Conservation (phyloP, 2,113 vertebrate species). For the Quiscalus mexicanus region DNA sequence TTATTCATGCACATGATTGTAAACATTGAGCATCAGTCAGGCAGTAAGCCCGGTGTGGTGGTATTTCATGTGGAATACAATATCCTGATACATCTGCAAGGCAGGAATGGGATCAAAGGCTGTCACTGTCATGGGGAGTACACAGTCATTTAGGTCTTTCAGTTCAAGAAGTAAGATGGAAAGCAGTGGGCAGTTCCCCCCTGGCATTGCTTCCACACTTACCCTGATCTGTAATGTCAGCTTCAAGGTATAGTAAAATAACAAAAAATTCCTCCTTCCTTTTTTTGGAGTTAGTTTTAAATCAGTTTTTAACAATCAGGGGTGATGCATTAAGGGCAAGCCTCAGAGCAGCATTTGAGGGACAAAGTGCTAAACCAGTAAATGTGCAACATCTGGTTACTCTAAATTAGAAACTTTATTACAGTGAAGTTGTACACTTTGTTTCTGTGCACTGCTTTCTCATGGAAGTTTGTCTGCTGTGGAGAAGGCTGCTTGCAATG, state of each 20-base stretch:
- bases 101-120: background rate
- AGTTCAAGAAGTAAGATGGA: background rate
- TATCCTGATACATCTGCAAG: background rate
- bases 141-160: background rate
- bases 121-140: background rate
- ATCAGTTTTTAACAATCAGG: background rate
- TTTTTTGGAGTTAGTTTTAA: background rate
- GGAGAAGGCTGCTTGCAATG: background rate
- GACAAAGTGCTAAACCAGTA: background rate
- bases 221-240: background rate
- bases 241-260: background rate
- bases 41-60: background rate
- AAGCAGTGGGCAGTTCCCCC: background rate
- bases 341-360: background rate
- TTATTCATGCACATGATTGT: background rate
- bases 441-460: constrained; percentile 6
- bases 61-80: background rate
- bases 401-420: background rate
- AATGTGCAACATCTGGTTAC: constrained; percentile 6
- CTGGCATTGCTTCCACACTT: background rate
- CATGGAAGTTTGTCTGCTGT: background rate
- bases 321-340: background rate
- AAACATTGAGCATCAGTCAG: background rate
- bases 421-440: background rate
- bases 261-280: background rate